phyloP scores from a whole-genome alignment of 1,140 invertebrate genomes.

The Drosophila virilis region DNA sequence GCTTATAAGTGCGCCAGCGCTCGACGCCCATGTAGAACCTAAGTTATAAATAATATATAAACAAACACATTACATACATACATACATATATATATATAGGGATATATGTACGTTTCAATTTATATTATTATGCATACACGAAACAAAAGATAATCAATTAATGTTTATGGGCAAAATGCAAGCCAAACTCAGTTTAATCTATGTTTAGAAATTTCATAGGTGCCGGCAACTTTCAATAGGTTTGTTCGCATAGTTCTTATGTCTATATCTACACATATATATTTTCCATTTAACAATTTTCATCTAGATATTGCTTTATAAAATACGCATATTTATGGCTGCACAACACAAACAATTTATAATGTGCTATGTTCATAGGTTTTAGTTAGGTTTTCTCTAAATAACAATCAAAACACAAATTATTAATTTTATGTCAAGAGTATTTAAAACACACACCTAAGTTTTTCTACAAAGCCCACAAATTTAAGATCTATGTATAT shows the following conservation, averaged over 20 bases:
- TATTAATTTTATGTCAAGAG: conserved; percentile 65
- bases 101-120: conserved; percentile 42
- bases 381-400: conserved; percentile 71
- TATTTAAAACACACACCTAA: conserved; percentile 55
- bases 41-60: conserved; percentile 46
- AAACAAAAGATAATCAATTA: conserved; percentile 67
- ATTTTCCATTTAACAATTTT: conserved; percentile 54
- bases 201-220: conserved; percentile 24
- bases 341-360: conserved; percentile 70
- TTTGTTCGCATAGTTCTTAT: conserved; percentile 29
- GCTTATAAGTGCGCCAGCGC: conserved; percentile 30
- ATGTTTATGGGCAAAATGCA: conserved; percentile 65
- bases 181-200: conserved; percentile 76
- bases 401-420: conserved; percentile 44
- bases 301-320: conserved; percentile 54
- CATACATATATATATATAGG: conserved; percentile 52
- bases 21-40: conserved; percentile 64
- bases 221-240: conserved; percentile 36
- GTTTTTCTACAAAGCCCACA: conserved; percentile 78
- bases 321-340: conserved; percentile 65
- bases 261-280: conserved; percentile 25
- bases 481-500: conserved; percentile 54
- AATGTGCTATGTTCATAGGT: conserved; percentile 80
- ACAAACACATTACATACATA: conserved; percentile 22
- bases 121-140: conserved; percentile 45